Conservation (phyloP, 2,113 vertebrate species). For the Harpagus bidentatus region DNA sequence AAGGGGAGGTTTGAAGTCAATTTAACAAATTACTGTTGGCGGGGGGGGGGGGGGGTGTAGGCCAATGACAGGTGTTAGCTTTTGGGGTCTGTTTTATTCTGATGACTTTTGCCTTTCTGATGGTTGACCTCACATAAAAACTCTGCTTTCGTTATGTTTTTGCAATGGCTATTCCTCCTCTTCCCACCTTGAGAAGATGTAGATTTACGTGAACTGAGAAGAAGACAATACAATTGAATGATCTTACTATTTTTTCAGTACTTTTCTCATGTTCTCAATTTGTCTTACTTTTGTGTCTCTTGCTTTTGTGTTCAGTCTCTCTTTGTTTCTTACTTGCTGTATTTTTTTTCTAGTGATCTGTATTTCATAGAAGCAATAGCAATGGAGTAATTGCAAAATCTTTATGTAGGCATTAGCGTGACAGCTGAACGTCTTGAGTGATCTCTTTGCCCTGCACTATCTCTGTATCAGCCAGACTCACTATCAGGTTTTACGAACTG, state of each 20-base stretch:
- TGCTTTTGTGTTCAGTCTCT: neutral
- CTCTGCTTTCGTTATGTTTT: neutral
- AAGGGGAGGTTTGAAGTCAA: neutral
- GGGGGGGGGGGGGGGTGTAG: neutral
- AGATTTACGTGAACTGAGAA: neutral
- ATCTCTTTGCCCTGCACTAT: neutral
- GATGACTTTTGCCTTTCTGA: neutral
- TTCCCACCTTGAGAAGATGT: neutral
- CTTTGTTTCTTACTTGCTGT: neutral
- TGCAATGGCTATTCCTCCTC: neutral
- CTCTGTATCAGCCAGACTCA: neutral
- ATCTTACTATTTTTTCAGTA: neutral
- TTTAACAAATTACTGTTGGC: neutral
- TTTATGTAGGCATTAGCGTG: neutral
- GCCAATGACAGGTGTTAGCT: accelerated
- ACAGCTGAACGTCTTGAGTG: neutral
- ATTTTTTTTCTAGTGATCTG: neutral
- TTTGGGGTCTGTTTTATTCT: neutral
- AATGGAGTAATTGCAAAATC: neutral
- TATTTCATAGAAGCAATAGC: neutral
- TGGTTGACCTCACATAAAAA: neutral
- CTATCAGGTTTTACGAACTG: neutral
- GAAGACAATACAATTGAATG: neutral
- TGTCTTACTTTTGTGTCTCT: neutral
- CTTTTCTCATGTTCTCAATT: neutral